These are phyloP conservation scores for Formicarius rufipectus DNA, from an alignment of 2,113 vertebrate species.

Conservation along the genomic window DNA sequence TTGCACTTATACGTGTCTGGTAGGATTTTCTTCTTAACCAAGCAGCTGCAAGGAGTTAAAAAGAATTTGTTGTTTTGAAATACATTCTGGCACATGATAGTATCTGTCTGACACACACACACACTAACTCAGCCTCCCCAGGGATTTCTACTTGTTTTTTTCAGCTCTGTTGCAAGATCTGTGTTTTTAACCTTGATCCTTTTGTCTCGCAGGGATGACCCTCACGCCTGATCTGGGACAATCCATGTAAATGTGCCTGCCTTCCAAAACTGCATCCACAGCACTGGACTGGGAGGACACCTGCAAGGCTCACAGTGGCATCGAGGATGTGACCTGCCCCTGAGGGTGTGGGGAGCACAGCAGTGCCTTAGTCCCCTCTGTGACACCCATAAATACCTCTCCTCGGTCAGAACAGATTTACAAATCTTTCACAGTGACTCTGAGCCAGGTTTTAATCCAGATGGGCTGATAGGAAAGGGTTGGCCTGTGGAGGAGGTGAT, in stretches of 20 bases:
- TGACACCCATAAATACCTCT: not conserved
- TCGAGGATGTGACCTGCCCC: not conserved
- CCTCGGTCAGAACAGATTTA: not conserved
- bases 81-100: not conserved
- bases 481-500: not conserved
- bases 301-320: fast-evolving
- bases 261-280: not conserved
- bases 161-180: not conserved
- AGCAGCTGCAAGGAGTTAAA: not conserved
- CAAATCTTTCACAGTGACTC: not conserved
- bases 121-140: not conserved
- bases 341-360: not conserved
- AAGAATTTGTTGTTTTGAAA: not conserved
- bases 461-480: not conserved
- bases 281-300: not conserved
- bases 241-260: not conserved
- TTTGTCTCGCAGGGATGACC: not conserved
- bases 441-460: constrained; percentile 1
- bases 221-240: not conserved
- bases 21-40: not conserved
- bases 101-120: not conserved
- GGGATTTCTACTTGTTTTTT: not conserved
- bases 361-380: not conserved
- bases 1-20: fast-evolving
- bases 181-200: not conserved